Percentiles rank a stretch among this genome's conserved stretches.
These are phyloP conservation scores for Carassius auratus DNA, from an alignment of 2,113 vertebrate species.

Conservation along the genomic window DNA sequence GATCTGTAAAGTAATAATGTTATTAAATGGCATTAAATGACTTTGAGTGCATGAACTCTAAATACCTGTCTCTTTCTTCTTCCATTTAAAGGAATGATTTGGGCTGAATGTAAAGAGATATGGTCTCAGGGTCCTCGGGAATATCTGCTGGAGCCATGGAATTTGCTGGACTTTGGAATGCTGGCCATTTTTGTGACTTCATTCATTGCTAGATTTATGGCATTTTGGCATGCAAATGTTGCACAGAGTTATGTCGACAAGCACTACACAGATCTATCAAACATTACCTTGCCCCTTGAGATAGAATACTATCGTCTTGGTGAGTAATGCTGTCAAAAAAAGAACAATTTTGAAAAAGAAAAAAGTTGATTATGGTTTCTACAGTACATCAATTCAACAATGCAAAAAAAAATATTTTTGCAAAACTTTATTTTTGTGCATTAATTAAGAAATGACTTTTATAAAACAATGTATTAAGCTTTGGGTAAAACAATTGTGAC, in stretches of 20 bases:
- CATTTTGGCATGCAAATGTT: conserved; percentile 91
- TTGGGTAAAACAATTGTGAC: conserved; percentile 59
- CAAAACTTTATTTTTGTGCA: not conserved
- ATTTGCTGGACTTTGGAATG: conserved; percentile 96
- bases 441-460: not conserved
- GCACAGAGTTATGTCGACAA: conserved; percentile 89
- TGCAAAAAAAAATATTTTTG: not conserved
- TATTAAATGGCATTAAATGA: not conserved
- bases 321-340: conserved; percentile 62
- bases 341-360: no score
- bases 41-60: not conserved
- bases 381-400: not conserved
- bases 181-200: conserved; percentile 92
- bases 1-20: not conserved
- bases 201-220: conserved; percentile 94
- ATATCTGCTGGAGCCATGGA: conserved; percentile 95
- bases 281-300: conserved; percentile 82
- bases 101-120: conserved; percentile 94
- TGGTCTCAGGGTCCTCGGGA: conserved; percentile 93
- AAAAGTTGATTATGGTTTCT: not conserved
- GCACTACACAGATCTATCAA: conserved; percentile 79
- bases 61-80: not conserved
- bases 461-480: not conserved
- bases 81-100: conserved; percentile 88
- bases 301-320: conserved; percentile 94